Percentiles rank a stretch among this genome's conserved stretches.
These are phyloP conservation scores for Enteromius fasciolatus DNA, from an alignment of 2,797 vertebrate species.

Conservation along the genomic window DNA sequence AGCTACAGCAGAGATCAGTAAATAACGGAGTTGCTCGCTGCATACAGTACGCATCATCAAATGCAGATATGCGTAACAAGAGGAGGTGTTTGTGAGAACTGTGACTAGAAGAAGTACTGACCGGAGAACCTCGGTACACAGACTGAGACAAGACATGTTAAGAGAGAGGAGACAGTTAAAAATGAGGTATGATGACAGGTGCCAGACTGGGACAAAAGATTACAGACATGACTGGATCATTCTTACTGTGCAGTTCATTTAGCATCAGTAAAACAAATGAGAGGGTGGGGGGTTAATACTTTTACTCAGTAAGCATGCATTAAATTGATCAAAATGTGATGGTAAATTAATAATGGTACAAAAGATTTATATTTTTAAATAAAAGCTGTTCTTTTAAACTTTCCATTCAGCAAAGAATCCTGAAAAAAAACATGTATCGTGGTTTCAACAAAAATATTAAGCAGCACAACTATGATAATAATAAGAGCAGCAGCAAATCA, in stretches of 20 bases:
- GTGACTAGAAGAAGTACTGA: conserved; percentile 78
- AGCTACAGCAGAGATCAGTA: not conserved
- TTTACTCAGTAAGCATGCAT: not conserved
- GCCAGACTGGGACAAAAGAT: conserved; percentile 45
- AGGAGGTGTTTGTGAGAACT: conserved; percentile 36
- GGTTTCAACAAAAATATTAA: not conserved
- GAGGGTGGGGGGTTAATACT: not conserved
- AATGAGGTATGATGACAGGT: conserved; percentile 15
- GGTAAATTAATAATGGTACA: not conserved
- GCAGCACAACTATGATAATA: not conserved
- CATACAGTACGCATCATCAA: conserved; percentile 7
- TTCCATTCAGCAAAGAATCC: too few species aligned
- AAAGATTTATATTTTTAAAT: not conserved
- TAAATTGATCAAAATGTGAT: not conserved
- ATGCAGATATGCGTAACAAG: conserved; percentile 34
- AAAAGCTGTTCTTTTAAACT: not conserved
- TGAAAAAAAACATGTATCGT: not conserved
- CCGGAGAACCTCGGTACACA: conserved; percentile 97
- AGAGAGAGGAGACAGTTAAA: conserved; percentile 77
- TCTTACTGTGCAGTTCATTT: not conserved
- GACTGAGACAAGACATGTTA: conserved; percentile 85
- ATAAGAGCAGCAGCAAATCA: not conserved
- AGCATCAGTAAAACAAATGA: not conserved
- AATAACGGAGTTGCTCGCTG: conserved; percentile 15
- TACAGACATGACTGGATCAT: not conserved